Conservation (phyloP, 2,113 vertebrate species). For the Pygoscelis antarcticus region DNA sequence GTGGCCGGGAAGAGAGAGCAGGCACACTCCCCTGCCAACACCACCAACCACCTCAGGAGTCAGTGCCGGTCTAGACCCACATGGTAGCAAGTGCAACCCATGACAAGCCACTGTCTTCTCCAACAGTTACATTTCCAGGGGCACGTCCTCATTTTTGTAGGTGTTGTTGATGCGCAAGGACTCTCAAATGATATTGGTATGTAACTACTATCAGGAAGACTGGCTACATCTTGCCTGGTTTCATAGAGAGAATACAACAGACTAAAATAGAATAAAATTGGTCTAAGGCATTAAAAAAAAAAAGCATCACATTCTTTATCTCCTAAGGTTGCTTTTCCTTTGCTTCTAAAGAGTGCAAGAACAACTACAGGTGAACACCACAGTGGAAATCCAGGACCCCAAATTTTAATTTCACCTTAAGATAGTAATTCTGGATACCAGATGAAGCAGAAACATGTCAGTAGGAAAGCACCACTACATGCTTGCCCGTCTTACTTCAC, state of each 20-base stretch:
- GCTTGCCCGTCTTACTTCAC: neutral
- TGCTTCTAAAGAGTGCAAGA: neutral
- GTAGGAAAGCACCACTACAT: neutral
- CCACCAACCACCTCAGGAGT: no score
- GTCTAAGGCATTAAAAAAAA: neutral
- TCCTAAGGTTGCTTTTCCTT: neutral
- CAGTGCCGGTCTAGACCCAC: neutral
- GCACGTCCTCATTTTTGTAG: no score
- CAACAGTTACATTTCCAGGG: neutral
- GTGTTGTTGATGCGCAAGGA: neutral
- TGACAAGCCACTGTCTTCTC: neutral
- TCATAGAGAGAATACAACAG: neutral
- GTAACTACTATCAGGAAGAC: neutral
- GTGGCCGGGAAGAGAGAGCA: neutral
- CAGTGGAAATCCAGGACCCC: neutral
- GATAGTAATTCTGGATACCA: neutral
- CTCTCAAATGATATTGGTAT: neutral
- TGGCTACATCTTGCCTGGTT: neutral
- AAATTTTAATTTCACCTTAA: neutral
- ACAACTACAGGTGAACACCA: neutral
- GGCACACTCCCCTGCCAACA: no score
- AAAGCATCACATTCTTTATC: neutral
- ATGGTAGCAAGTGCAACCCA: accelerated
- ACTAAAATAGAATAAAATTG: neutral
- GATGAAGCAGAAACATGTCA: neutral